These are phyloP conservation scores for Clusia tigrina DNA, from an alignment of 2,888 invertebrate genomes.

Conservation along the genomic window DNA sequence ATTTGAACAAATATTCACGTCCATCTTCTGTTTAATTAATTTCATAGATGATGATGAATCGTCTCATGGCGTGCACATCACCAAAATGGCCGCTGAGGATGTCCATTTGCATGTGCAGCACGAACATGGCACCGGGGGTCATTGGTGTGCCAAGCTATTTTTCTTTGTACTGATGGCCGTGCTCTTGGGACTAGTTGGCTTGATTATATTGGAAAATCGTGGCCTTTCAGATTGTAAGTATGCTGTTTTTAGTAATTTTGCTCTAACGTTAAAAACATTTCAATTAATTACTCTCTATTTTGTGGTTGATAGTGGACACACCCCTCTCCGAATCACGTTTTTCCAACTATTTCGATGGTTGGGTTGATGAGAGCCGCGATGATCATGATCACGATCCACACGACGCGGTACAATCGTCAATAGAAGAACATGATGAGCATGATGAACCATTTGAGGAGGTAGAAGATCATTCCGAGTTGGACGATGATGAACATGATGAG, in stretches of 20 bases:
- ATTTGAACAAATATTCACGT: conserved; percentile 38
- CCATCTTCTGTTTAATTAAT: conserved; percentile 20
- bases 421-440: conserved; percentile 59
- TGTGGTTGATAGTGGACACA: conserved; percentile 67
- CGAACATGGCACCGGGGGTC: conserved; percentile 80
- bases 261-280: neutral
- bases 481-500: conserved; percentile 48
- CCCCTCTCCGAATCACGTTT: conserved; percentile 73
- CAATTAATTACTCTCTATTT: conserved; percentile 20
- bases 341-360: conserved; percentile 79
- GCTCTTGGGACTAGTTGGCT: conserved; percentile 75
- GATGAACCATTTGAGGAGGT: conserved; percentile 53
- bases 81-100: conserved; percentile 71
- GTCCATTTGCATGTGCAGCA: conserved; percentile 80
- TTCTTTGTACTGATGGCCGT: conserved; percentile 80
- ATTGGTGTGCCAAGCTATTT: conserved; percentile 84
- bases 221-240: conserved; percentile 80
- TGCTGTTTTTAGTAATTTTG: neutral
- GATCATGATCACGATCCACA: conserved; percentile 58
- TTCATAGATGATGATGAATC: conserved; percentile 59
- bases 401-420: conserved; percentile 52
- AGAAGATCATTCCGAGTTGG: conserved; percentile 51
- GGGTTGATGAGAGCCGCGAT: conserved; percentile 69
- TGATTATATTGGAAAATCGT: conserved; percentile 82
- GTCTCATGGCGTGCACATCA: conserved; percentile 62